Evolutionary conservation across 2,797 vertebrate species (phyloP).

Genomic region (Gymnoscopelus microlampas): DNA sequence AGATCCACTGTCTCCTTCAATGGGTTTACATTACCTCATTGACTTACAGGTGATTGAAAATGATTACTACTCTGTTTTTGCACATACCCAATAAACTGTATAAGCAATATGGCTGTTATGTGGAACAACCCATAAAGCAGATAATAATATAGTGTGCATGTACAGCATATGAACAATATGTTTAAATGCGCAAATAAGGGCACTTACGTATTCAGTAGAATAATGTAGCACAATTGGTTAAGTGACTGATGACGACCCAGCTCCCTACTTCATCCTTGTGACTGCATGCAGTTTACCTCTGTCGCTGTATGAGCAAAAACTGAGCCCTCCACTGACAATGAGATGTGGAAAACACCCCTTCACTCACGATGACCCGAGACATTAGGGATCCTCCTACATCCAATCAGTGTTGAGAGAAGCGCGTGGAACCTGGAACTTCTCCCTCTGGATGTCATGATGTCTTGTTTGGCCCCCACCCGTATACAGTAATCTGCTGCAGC

Average conservation of each 20-base stretch:
- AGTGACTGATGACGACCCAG: constrained; percentile 3
- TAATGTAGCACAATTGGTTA: background rate
- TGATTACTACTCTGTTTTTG: background rate
- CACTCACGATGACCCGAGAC: constrained; percentile 66
- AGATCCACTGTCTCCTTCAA: background rate
- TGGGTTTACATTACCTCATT: constrained; percentile 1
- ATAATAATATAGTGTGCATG: too few species aligned
- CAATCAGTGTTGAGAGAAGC: constrained; percentile 64
- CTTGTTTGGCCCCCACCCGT: constrained; percentile 24
- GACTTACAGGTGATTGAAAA: background rate
- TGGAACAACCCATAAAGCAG: too few species aligned
- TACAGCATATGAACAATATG: too few species aligned
- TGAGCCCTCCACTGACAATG: constrained; percentile 36
- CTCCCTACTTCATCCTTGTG: constrained; percentile 17
- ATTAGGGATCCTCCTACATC: constrained; percentile 62
- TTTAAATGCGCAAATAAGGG: constrained; percentile 19
- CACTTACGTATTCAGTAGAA: constrained; percentile 48
- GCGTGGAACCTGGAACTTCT: constrained; percentile 24
- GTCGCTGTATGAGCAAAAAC: constrained; percentile 13
- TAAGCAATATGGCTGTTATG: too few species aligned
- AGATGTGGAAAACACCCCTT: constrained; percentile 47
- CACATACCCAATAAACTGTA: background rate
- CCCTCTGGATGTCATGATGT: constrained; percentile 32
- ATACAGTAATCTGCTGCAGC: constrained; percentile 1
- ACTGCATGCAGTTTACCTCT: background rate